Percentiles rank a stretch among this genome's conserved stretches.
Evolutionary conservation across 1,140 invertebrate genomes (phyloP).

Genomic region (Spodoptera frugiperda): DNA sequence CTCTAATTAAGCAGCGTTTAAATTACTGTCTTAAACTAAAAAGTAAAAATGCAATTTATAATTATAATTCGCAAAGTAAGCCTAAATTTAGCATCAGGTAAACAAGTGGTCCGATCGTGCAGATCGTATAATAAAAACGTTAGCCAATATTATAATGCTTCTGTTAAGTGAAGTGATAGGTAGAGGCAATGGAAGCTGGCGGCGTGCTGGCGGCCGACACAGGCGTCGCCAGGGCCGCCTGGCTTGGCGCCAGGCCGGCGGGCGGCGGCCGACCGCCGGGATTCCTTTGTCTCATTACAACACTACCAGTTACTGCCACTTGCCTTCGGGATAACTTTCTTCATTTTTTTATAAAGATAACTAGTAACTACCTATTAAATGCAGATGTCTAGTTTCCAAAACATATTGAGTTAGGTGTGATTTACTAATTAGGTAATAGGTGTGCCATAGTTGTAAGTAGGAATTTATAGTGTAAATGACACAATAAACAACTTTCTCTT

Average conservation of each 20-base stretch:
- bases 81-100: not conserved
- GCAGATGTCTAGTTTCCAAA: not conserved
- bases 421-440: not conserved
- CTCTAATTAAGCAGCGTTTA: too few relatives aligned
- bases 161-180: conserved; percentile 48
- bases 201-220: conserved; percentile 79
- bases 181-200: conserved; percentile 58
- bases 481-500: not conserved
- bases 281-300: conserved; percentile 84
- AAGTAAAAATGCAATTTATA: not conserved
- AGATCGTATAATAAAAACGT: not conserved
- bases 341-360: not conserved
- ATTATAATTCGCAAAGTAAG: not conserved
- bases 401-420: not conserved
- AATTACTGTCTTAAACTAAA: not conserved
- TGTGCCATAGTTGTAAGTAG: too few relatives aligned
- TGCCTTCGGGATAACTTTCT: conserved; percentile 30
- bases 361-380: not conserved
- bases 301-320: conserved; percentile 47
- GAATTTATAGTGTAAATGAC: not conserved
- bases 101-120: not conserved
- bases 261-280: conserved; percentile 79
- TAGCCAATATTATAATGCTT: conserved; percentile 28
- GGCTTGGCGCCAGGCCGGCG: conserved; percentile 85
- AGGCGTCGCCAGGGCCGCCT: conserved; percentile 82